Conservation (phyloP, 1,140 invertebrate species). For the Drosophila bocqueti region DNA sequence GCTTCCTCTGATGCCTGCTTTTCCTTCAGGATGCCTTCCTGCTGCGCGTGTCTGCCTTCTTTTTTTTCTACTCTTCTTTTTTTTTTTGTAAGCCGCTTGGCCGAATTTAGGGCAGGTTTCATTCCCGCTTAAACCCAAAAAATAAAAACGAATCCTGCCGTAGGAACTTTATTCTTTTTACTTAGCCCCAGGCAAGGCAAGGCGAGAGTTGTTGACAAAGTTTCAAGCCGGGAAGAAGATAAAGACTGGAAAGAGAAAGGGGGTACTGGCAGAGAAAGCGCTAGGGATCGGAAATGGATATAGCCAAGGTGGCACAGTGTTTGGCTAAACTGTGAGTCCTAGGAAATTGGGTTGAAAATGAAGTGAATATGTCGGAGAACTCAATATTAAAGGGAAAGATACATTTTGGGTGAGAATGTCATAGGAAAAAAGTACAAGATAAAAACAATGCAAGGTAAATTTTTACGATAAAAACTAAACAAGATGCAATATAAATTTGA, state of each 20-base stretch:
- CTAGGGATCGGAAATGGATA: conserved; percentile 32
- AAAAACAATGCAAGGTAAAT: not conserved
- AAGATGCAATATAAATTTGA: too few species aligned
- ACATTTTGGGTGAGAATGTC: not conserved
- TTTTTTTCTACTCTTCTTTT: conserved; percentile 27
- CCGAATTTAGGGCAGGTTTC: conserved; percentile 80
- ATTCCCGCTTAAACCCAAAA: conserved; percentile 44
- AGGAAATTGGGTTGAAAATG: conserved; percentile 11
- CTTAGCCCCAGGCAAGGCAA: conserved; percentile 26
- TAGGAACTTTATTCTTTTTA: conserved; percentile 32
- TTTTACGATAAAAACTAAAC: too few species aligned
- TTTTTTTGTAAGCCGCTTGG: conserved; percentile 70
- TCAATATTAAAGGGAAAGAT: not conserved
- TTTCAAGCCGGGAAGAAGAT: conserved; percentile 40
- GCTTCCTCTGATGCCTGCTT: not conserved
- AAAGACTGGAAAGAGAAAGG: not conserved
- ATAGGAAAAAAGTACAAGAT: not conserved
- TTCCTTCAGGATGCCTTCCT: conserved; percentile 34
- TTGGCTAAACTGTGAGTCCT: conserved; percentile 2
- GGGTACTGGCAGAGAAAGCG: too few species aligned
- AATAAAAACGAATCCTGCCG: conserved; percentile 48
- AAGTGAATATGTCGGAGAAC: not conserved
- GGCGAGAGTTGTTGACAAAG: conserved; percentile 51
- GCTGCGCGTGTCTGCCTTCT: conserved; percentile 47
- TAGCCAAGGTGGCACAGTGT: conserved; percentile 3